A percentile compares a stretch with the other conserved stretches of the same genome.
Conservation (phyloP, 2,888 invertebrate species). For the Xestia ashworthii region DNA sequence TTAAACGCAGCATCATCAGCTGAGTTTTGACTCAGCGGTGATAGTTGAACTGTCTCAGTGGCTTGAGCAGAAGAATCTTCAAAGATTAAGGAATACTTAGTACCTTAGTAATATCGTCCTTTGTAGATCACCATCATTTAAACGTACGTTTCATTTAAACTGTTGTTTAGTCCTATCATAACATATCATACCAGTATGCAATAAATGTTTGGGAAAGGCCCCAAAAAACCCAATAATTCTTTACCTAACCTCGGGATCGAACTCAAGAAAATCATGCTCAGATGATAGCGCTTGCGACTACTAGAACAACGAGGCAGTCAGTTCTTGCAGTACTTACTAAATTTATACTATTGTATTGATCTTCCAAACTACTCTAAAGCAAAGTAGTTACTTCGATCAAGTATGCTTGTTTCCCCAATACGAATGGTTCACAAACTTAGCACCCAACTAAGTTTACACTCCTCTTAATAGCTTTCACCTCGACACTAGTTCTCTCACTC, state of each 20-base stretch:
- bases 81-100: neutral
- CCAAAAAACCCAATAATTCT: neutral
- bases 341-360: neutral
- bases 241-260: neutral
- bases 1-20: too few relatives aligned
- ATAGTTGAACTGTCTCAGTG: neutral
- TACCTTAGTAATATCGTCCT: neutral
- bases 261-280: neutral
- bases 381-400: neutral
- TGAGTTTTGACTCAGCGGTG: too few relatives aligned
- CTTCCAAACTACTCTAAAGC: constrained; percentile 3
- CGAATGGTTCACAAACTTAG: constrained; percentile 16
- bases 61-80: neutral
- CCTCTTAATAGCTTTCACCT: constrained; percentile 33
- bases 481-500: constrained; percentile 51
- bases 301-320: neutral
- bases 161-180: neutral
- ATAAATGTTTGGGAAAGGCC: neutral
- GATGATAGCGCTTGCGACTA: neutral
- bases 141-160: neutral
- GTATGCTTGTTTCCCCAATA: constrained; percentile 25
- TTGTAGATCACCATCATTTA: neutral
- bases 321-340: neutral
- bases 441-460: constrained; percentile 34
- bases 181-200: neutral